These are phyloP conservation scores for Acromyrmex echinatior DNA, from an alignment of 1,140 invertebrate species.

Conservation along the genomic window DNA sequence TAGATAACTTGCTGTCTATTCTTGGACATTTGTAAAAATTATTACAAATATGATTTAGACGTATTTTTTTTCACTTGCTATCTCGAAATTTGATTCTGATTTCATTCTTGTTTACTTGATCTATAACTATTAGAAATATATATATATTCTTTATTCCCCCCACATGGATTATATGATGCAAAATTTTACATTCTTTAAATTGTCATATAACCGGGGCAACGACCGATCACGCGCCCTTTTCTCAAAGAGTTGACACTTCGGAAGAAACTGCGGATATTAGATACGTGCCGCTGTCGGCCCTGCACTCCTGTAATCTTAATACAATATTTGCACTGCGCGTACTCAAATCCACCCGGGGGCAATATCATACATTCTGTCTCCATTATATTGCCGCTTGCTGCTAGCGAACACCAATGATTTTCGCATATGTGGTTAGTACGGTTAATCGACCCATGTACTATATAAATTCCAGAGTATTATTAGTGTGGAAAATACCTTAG, in stretches of 20 bases:
- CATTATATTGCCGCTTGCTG: constrained; percentile 18
- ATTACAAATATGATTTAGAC: background rate
- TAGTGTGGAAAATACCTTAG: background rate
- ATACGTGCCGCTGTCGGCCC: constrained; percentile 36
- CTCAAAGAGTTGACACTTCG: background rate
- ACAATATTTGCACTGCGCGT: constrained; percentile 54
- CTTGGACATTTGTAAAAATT: background rate
- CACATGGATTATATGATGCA: background rate
- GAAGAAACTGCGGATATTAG: constrained; percentile 39
- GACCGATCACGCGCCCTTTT: background rate
- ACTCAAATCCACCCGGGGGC: constrained; percentile 31
- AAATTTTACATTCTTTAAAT: background rate
- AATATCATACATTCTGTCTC: constrained; percentile 34
- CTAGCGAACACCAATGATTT: constrained; percentile 39
- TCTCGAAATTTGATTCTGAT: background rate
- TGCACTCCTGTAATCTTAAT: constrained; percentile 45
- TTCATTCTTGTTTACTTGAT: background rate
- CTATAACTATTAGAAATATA: background rate
- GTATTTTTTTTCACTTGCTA: background rate
- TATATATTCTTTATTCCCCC: background rate
- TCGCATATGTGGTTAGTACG: constrained; percentile 30
- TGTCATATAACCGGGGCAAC: background rate
- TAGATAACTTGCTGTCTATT: background rate
- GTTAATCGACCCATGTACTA: constrained; percentile 15
- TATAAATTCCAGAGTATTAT: background rate